Evolutionary conservation across 2,888 invertebrate species (phyloP).

Genomic region (Trachelus troglodyta): DNA sequence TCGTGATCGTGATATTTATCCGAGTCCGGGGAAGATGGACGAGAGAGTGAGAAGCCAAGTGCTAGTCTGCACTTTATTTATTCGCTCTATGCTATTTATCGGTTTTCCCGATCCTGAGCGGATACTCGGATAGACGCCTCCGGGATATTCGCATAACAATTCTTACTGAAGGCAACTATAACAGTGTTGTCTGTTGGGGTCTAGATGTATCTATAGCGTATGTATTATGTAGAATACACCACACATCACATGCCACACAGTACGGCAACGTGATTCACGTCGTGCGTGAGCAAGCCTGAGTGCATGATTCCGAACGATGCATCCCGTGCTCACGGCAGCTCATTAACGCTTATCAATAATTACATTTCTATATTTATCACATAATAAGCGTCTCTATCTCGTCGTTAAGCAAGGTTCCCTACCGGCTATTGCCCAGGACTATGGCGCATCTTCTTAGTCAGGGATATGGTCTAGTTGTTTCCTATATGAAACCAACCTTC

Average conservation of each 20-base stretch:
- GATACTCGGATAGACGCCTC: not conserved
- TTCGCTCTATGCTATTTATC: not conserved
- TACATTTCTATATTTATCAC: constrained; percentile 61
- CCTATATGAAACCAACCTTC: not conserved
- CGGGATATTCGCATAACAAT: not conserved
- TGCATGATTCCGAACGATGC: constrained; percentile 53
- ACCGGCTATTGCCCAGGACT: constrained; percentile 36
- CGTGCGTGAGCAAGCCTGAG: constrained; percentile 58
- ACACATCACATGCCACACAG: not conserved
- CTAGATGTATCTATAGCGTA: not conserved
- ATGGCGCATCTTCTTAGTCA: constrained; percentile 12
- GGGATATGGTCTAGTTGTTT: constrained; percentile 53
- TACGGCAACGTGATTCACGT: constrained; percentile 21
- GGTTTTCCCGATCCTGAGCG: not conserved
- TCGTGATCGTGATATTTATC: constrained; percentile 45
- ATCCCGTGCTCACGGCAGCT: constrained; percentile 40
- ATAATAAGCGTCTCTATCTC: constrained; percentile 58
- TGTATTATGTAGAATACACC: not conserved
- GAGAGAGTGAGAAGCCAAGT: not conserved
- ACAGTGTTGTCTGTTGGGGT: not conserved
- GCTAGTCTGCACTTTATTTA: not conserved
- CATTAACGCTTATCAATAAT: constrained; percentile 65
- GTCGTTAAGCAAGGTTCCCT: constrained; percentile 47
- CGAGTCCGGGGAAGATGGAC: not conserved
- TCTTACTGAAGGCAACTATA: not conserved